phyloP scores from a whole-genome alignment of 2,113 vertebrate genomes.

The Petrocephalus microphthalmus region DNA sequence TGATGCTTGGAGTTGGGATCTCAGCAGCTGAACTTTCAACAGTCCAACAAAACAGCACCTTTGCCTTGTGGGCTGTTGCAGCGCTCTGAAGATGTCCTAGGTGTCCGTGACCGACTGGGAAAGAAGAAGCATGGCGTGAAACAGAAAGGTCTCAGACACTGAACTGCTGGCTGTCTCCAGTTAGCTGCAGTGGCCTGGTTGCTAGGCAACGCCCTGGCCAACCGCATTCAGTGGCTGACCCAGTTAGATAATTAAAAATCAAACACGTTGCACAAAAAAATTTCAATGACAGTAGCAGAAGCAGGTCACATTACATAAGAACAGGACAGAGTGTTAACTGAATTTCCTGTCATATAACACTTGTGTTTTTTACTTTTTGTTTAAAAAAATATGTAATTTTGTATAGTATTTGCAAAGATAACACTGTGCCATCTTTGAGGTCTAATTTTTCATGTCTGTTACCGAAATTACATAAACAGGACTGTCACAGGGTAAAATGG shows the following conservation, averaged over 20 bases:
- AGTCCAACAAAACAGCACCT: neutral
- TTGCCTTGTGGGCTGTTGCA: neutral
- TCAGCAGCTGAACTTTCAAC: neutral
- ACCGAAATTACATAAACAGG: neutral
- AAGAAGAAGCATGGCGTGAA: neutral
- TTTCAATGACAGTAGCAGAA: neutral
- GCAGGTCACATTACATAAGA: neutral
- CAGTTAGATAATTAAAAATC: slow-evolving; percentile 62
- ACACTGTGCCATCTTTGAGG: neutral
- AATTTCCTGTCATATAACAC: neutral
- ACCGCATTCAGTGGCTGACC: slow-evolving; percentile 56
- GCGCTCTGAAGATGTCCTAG: neutral
- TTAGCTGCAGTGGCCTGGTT: slow-evolving; percentile 48
- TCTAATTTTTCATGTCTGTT: neutral
- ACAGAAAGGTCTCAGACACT: slow-evolving; percentile 43
- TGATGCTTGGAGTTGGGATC: neutral
- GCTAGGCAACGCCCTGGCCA: slow-evolving; percentile 67
- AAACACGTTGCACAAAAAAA: neutral
- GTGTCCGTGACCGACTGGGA: too few relatives aligned
- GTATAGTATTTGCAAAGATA: neutral
- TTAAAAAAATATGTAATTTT: neutral
- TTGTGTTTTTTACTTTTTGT: neutral
- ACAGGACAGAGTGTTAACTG: neutral
- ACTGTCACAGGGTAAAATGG: neutral
- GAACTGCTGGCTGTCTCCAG: slow-evolving; percentile 38